These are phyloP conservation scores for Anaspis maculata DNA, from an alignment of 2,888 invertebrate genomes.

Conservation along the genomic window DNA sequence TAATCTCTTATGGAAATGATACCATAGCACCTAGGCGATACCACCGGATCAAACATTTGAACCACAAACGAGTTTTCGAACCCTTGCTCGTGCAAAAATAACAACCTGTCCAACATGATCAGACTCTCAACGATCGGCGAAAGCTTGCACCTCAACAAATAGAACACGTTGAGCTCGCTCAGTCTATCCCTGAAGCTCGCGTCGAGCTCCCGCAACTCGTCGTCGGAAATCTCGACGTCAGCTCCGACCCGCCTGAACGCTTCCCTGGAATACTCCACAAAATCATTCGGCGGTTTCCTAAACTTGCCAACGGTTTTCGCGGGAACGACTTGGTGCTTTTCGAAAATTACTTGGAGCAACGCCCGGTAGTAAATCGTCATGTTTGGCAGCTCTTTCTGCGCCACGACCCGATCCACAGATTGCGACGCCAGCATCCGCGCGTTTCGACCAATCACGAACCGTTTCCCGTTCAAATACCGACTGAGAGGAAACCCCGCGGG, in stretches of 20 bases:
- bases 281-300: slow-evolving; percentile 47
- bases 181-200: slow-evolving; percentile 40
- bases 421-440: slow-evolving; percentile 83
- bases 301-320: slow-evolving; percentile 51
- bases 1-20: slow-evolving; percentile 55
- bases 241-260: slow-evolving; percentile 57
- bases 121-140: slow-evolving; percentile 76
- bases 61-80: slow-evolving; percentile 55
- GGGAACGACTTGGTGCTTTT: slow-evolving; percentile 38
- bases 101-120: slow-evolving; percentile 71
- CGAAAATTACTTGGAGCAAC: slow-evolving; percentile 58
- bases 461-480: slow-evolving; percentile 45
- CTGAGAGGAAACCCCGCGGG: slow-evolving; percentile 58
- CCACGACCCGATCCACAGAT: slow-evolving; percentile 62
- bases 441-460: slow-evolving; percentile 57
- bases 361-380: slow-evolving; percentile 68
- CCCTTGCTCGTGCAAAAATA: slow-evolving; percentile 63
- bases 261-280: slow-evolving; percentile 61
- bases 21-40: slow-evolving; percentile 77
- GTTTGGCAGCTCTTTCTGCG: slow-evolving; percentile 50
- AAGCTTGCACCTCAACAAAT: slow-evolving; percentile 65
- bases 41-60: slow-evolving; percentile 72
- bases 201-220: slow-evolving; percentile 41
- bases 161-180: slow-evolving; percentile 63
- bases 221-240: slow-evolving; percentile 41